Evolutionary conservation across 2,888 invertebrate genomes (phyloP).

Genomic region (Hemithea aestivaria): DNA sequence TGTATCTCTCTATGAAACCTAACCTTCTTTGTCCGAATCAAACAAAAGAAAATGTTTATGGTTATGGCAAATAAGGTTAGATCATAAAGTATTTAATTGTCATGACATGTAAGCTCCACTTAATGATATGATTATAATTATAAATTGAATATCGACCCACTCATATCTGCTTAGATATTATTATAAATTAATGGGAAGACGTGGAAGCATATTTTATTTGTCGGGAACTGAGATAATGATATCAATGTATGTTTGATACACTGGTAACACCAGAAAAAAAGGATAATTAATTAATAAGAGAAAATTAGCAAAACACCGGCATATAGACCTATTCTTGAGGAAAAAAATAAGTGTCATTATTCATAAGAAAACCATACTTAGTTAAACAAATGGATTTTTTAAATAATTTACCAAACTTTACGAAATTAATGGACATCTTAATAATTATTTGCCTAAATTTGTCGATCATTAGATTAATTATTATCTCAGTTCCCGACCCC

Average conservation of each 20-base stretch:
- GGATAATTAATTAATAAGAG: too few relatives aligned
- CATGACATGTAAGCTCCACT: slow-evolving; percentile 63
- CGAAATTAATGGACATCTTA: too few relatives aligned
- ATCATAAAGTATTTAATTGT: slow-evolving; percentile 30
- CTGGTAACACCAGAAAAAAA: too few relatives aligned
- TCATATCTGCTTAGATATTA: slow-evolving; percentile 72
- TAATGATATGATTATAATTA: slow-evolving; percentile 43
- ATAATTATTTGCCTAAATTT: too few relatives aligned
- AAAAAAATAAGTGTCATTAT: too few relatives aligned
- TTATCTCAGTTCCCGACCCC: slow-evolving; percentile 10
- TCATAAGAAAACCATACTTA: too few relatives aligned
- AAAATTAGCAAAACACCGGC: too few relatives aligned
- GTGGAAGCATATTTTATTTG: slow-evolving; percentile 10
- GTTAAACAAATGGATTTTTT: too few relatives aligned
- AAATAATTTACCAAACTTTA: too few relatives aligned
- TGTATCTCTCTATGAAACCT: slow-evolving; percentile 48
- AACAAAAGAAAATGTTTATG: slow-evolving; percentile 13
- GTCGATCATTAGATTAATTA: too few relatives aligned
- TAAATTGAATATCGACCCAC: slow-evolving; percentile 56
- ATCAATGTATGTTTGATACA: too few relatives aligned
- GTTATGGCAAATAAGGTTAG: slow-evolving; percentile 24
- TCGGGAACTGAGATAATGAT: slow-evolving; percentile 12
- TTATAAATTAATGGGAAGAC: slow-evolving; percentile 26
- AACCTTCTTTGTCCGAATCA: slow-evolving; percentile 26
- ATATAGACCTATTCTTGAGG: too few relatives aligned